Evolutionary conservation across 2,797 vertebrate species (phyloP).

Genomic region (Oreochromis grahami): DNA sequence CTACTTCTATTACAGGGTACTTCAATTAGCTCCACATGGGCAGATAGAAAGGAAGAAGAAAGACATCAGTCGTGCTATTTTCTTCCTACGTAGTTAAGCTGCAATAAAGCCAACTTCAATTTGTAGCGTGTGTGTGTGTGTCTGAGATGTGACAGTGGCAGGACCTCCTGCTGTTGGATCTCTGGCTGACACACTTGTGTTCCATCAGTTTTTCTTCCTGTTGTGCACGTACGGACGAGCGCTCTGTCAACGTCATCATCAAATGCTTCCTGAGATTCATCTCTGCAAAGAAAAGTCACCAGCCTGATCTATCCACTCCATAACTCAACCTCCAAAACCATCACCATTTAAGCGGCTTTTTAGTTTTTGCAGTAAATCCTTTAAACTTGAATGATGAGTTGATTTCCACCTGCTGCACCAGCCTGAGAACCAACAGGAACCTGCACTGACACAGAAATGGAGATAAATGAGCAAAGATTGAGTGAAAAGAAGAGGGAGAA

Average conservation of each 20-base stretch:
- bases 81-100: background rate
- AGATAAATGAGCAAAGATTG: background rate
- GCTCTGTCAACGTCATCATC: fast-evolving
- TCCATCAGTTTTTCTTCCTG: background rate
- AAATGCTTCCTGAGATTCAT: background rate
- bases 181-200: background rate
- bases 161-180: fast-evolving
- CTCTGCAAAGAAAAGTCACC: background rate
- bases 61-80: background rate
- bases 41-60: background rate
- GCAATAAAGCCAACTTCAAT: background rate
- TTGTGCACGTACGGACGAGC: background rate
- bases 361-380: background rate
- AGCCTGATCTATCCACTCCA: background rate
- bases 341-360: fast-evolving
- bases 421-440: background rate
- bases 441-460: background rate
- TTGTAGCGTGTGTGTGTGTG: background rate
- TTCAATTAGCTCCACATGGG: fast-evolving
- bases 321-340: background rate
- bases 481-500: fast-evolving
- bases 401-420: background rate
- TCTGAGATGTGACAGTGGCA: background rate
- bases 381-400: fast-evolving
- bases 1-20: fast-evolving